A percentile compares a stretch with the other conserved stretches of the same genome.
phyloP scores from a whole-genome alignment of 2,113 vertebrate genomes.

The Corythornis vintsioides region DNA sequence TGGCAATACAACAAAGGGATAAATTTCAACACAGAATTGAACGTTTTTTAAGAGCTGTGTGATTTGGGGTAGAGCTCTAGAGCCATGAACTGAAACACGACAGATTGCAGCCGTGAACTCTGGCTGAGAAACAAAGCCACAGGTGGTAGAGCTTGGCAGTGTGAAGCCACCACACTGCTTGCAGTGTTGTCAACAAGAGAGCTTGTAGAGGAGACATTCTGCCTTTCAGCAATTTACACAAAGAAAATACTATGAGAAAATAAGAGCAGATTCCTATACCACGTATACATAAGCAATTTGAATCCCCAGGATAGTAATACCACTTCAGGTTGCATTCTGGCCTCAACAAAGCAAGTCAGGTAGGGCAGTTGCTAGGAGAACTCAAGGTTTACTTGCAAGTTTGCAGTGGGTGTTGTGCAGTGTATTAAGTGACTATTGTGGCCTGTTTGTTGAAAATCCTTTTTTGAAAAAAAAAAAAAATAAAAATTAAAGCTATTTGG shows the following conservation, averaged over 20 bases:
- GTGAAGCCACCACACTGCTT: not conserved
- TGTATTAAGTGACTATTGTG: not conserved
- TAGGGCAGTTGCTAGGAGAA: not conserved
- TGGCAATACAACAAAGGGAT: not conserved
- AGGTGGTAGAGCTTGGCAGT: slow-evolving; percentile 41
- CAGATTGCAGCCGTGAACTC: slow-evolving; percentile 49
- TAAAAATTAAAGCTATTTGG: not conserved
- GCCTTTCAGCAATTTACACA: not conserved
- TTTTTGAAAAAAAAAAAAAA: not conserved
- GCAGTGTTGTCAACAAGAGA: not conserved
- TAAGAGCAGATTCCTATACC: not conserved
- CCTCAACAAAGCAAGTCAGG: not conserved
- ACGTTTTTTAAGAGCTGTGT: not conserved
- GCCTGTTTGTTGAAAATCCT: not conserved
- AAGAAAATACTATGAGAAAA: not conserved
- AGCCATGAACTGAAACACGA: not conserved
- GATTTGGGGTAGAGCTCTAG: not conserved
- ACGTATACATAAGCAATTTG: not conserved
- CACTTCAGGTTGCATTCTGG: not conserved
- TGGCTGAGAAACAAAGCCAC: slow-evolving; percentile 57
- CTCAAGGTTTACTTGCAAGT: not conserved
- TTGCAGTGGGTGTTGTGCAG: not conserved
- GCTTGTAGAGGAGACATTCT: not conserved
- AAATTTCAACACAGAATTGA: not conserved
- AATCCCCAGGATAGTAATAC: not conserved